Percentiles rank a stretch among this genome's conserved stretches.
Conservation (phyloP, 2,113 vertebrate genomes). For the Pomatostomus ruficeps region DNA sequence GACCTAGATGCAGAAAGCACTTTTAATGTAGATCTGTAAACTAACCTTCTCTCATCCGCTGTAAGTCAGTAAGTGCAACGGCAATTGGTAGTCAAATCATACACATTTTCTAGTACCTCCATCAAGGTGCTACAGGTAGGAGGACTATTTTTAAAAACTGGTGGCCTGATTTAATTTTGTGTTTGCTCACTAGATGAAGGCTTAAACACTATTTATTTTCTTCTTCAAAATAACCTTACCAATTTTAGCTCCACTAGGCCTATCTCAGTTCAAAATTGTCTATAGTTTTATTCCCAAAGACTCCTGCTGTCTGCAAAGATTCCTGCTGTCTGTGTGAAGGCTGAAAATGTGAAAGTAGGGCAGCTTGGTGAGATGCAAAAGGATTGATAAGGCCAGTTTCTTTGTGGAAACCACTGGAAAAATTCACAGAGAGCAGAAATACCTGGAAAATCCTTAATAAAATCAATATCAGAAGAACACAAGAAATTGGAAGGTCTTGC, state of each 20-base stretch:
- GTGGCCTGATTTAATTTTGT: neutral
- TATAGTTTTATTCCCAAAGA: neutral
- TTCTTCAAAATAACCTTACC: conserved; percentile 3
- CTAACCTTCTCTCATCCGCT: conserved; percentile 34
- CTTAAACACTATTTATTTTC: neutral
- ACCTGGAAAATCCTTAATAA: neutral
- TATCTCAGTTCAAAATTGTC: neutral
- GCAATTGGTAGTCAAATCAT: neutral
- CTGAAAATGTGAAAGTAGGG: neutral
- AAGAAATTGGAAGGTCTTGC: neutral
- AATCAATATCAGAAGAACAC: neutral
- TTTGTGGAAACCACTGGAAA: conserved; percentile 12
- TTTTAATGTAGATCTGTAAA: conserved; percentile 41
- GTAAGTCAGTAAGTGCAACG: neutral
- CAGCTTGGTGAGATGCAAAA: neutral
- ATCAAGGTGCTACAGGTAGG: neutral
- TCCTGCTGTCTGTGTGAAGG: conserved; percentile 1
- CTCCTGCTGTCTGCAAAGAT: conserved; percentile 6
- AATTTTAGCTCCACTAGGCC: conserved; percentile 2
- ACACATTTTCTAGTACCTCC: neutral
- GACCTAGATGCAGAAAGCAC: conserved; percentile 56
- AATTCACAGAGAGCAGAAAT: neutral
- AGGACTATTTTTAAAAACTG: neutral
- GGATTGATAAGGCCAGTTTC: neutral
- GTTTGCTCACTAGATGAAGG: neutral